phyloP scores from a whole-genome alignment of 2,888 invertebrate genomes.

The Stramonita haemastoma region DNA sequence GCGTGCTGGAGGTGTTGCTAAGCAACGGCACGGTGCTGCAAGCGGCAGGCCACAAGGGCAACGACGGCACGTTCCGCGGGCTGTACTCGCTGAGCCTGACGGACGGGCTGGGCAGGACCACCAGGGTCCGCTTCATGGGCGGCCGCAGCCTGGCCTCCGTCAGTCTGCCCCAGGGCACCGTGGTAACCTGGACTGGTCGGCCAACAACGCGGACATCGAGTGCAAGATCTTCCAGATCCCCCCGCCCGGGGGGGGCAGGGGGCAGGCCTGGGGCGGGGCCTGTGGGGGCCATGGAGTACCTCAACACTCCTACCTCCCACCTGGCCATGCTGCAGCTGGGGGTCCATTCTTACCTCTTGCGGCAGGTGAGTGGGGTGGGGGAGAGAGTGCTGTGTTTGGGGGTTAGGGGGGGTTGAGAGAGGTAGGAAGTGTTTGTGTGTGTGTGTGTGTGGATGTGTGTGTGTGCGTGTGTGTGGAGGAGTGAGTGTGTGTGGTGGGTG shows the following conservation, averaged over 20 bases:
- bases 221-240: constrained; percentile 50
- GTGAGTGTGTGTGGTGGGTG: background rate
- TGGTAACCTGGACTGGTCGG: constrained; percentile 53
- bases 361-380: constrained; percentile 26
- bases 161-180: constrained; percentile 52
- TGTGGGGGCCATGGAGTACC: background rate
- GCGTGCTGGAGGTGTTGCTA: constrained; percentile 48
- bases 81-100: constrained; percentile 50
- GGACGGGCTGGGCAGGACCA: constrained; percentile 41
- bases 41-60: constrained; percentile 50
- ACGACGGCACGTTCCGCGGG: constrained; percentile 52
- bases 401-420: background rate
- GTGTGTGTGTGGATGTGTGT: background rate
- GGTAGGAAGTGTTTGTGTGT: background rate
- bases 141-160: constrained; percentile 53
- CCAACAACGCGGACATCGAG: constrained; percentile 51
- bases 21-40: constrained; percentile 50
- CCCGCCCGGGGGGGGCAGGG: constrained; percentile 7
- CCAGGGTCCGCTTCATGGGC: constrained; percentile 48
- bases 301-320: constrained; percentile 41
- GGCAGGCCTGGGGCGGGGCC: background rate
- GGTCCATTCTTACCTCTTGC: constrained; percentile 43
- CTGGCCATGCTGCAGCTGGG: constrained; percentile 48
- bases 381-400: background rate
- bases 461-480: background rate